Conservation (phyloP, 2,888 invertebrate genomes). For the Andrena trimmerana region DNA sequence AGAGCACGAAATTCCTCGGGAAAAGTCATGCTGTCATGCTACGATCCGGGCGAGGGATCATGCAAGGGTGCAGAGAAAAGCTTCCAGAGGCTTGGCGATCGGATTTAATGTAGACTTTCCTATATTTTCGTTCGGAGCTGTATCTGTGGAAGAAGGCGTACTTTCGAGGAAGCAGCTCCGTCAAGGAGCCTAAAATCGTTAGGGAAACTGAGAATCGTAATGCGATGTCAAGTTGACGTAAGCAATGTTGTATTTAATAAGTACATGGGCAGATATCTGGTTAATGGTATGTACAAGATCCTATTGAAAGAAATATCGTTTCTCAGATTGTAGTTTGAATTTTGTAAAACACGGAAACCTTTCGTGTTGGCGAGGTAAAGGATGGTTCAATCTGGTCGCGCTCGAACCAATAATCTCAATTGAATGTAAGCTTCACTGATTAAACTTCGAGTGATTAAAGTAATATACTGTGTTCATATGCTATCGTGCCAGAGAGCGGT, state of each 20-base stretch:
- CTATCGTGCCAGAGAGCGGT: not conserved
- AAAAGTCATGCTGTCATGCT: slow-evolving; percentile 60
- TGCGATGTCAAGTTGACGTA: not conserved
- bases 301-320: too few relatives aligned
- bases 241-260: too few relatives aligned
- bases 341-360: not conserved
- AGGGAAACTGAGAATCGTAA: not conserved
- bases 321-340: too few relatives aligned
- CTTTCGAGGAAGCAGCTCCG: not conserved
- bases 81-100: not conserved
- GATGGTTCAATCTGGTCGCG: not conserved
- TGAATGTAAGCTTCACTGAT: not conserved
- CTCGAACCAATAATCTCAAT: not conserved
- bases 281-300: too few relatives aligned
- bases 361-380: not conserved
- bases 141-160: not conserved
- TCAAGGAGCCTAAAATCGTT: not conserved
- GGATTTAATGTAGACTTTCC: not conserved
- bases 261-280: too few relatives aligned
- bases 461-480: not conserved
- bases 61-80: slow-evolving; percentile 44
- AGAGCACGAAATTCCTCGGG: slow-evolving; percentile 31
- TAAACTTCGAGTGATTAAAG: not conserved
- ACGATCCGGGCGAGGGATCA: slow-evolving; percentile 29
- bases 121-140: not conserved